Base-by-base conservation (phyloP, 2,888 invertebrate genomes). In the Branchinecta sandiegonensis region DNA sequence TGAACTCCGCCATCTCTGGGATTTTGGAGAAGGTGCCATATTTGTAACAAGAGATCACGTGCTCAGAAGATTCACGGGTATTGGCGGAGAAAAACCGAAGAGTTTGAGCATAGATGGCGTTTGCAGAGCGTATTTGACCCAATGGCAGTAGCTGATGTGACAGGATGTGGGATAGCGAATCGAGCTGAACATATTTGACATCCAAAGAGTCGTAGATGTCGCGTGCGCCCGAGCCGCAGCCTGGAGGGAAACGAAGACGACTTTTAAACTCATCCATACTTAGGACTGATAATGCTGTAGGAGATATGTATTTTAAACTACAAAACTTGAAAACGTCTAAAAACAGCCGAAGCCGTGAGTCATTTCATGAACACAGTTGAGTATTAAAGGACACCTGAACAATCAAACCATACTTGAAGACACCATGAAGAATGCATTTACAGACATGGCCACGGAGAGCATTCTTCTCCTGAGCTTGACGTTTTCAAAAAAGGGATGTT, bases 1-100 rank as follows among this genome's bases (percentile, higher is more conserved):
- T 84, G 77, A 94, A 90, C 75, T 87, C 85, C 74, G 90, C 85
- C 77, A 96, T 89, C 78, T 95, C 94, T 73, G 88, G 85, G 72
- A 95, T 84, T 82, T 94, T 94, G 73, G 87, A 85, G 80, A 94
- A 94, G 65, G 94, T 93, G 12, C 95, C 94, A 79, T 87, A 94
- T 76, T 94, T 94, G 80, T 94, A 95, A 10, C 91, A 90, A 75
- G 90, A 86, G 46, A 93, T 90, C 68, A 95, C 82, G 77, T 93
- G 90, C 77, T 95, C 95, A 66, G 90, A 85, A 74, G 91, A 89
- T 79, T 95, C 94, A 79, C 90, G 91, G 74, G 88, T 88, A 77
- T 91, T 93, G 71, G 87, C 85, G 65, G 87, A 84, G 78, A 93
- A 94, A 80, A 94, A 94, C 75, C 88, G 87, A 69, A 89, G 80